Evolutionary conservation across 2,888 invertebrate species (phyloP).

Genomic region (Diabrotica balteata): DNA sequence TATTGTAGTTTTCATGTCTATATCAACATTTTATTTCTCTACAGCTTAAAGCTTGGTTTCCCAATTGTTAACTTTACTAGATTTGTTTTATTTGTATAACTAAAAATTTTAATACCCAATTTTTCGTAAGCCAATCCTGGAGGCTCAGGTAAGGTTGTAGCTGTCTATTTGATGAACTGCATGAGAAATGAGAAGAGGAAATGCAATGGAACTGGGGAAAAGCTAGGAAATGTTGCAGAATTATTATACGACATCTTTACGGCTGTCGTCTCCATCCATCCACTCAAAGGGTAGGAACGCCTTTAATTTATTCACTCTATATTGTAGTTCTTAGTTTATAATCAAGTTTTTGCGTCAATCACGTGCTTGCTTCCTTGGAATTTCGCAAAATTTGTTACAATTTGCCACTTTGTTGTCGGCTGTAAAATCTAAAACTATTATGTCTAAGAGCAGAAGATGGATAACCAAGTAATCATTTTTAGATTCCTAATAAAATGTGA

Average conservation of each 20-base stretch:
- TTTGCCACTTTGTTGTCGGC: too few species aligned
- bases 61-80: too few species aligned
- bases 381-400: neutral
- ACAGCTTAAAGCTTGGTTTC: too few species aligned
- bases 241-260: conserved; percentile 46
- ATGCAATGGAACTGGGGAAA: conserved; percentile 53
- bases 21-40: too few species aligned
- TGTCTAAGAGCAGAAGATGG: too few species aligned
- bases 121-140: neutral
- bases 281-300: conserved; percentile 45
- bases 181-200: conserved; percentile 60
- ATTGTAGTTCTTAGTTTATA: conserved; percentile 17
- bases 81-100: too few species aligned
- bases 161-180: conserved; percentile 59
- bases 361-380: neutral
- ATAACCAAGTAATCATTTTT: too few species aligned
- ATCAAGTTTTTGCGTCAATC: conserved; percentile 12
- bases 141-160: conserved; percentile 43
- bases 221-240: conserved; percentile 51
- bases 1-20: too few species aligned
- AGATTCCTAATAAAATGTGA: too few species aligned
- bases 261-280: conserved; percentile 15
- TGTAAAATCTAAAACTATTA: too few species aligned
- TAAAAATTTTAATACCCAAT: too few species aligned
- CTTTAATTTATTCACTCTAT: conserved; percentile 49